Percentiles rank a stretch among this genome's conserved stretches.
phyloP scores from a whole-genome alignment of 2,797 vertebrate species.

The Clarias laeviceps region DNA sequence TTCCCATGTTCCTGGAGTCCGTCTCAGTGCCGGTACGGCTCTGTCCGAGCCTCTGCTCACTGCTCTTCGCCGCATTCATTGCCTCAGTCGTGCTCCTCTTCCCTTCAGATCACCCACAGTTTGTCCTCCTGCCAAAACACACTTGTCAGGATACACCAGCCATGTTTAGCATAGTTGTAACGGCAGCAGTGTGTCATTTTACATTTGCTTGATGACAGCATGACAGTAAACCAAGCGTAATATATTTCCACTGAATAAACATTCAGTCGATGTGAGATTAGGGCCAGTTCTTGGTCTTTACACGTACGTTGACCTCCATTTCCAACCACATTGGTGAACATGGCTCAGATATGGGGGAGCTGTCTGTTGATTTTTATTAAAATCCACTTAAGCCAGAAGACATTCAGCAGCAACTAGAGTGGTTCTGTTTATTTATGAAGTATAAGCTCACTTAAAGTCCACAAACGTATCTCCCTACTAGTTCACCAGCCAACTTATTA shows the following conservation, averaged over 20 bases:
- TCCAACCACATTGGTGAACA: constrained; percentile 61
- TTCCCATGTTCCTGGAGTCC: constrained; percentile 54
- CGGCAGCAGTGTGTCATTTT: constrained; percentile 34
- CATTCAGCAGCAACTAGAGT: constrained; percentile 66
- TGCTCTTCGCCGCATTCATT: constrained; percentile 74
- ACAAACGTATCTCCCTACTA: constrained; percentile 69
- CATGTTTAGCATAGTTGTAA: constrained; percentile 59
- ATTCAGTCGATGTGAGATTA: constrained; percentile 9
- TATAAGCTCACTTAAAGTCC: constrained; percentile 74
- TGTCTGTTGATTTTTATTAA: constrained; percentile 65
- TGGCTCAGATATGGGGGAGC: constrained; percentile 53
- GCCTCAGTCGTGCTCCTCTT: constrained; percentile 54
- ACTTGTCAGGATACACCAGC: constrained; percentile 40
- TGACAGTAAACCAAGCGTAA: neutral
- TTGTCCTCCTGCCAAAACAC: constrained; percentile 60
- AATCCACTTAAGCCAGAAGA: constrained; percentile 64
- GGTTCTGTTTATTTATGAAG: constrained; percentile 85
- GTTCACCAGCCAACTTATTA: constrained; percentile 75
- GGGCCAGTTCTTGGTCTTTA: neutral
- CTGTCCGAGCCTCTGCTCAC: constrained; percentile 63
- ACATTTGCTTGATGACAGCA: constrained; percentile 26
- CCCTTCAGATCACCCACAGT: constrained; percentile 61
- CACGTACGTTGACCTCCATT: constrained; percentile 12
- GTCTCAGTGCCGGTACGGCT: constrained; percentile 59
- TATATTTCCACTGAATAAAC: constrained; percentile 15